Evolutionary conservation across 2,113 vertebrate genomes (phyloP).

Genomic region (Caloenas nicobarica): DNA sequence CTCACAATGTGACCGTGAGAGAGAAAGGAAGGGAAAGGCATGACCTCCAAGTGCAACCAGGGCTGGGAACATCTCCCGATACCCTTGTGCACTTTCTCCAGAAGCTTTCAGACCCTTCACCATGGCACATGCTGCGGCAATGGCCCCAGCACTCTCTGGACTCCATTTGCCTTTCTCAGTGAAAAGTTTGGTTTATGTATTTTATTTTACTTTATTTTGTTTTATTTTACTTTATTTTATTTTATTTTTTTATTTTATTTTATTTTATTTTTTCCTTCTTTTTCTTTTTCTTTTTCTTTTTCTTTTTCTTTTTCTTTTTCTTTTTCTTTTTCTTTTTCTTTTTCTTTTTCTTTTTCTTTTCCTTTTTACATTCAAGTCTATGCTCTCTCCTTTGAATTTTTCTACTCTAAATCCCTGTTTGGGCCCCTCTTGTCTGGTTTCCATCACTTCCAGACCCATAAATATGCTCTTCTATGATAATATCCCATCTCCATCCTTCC

Average conservation of each 20-base stretch:
- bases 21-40: not conserved
- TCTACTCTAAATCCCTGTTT: not conserved
- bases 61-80: not conserved
- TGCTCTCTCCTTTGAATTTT: not conserved
- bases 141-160: not conserved
- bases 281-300: no score
- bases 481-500: not conserved
- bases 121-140: rapidly evolving
- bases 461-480: not conserved
- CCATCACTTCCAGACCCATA: not conserved
- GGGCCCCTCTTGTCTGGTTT: not conserved
- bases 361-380: not conserved
- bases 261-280: no score
- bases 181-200: not conserved
- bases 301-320: no score
- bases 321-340: no score
- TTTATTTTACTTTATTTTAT: no score
- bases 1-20: not conserved
- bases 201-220: not conserved
- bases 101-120: not conserved
- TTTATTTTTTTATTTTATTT: no score
- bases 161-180: not conserved
- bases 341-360: no score
- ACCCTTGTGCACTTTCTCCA: not conserved
- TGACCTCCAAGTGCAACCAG: not conserved